Evolutionary conservation across 1,140 invertebrate species (phyloP), one percentile per base, ranked within the genome.

Genomic region (Mizuhopecten yessoensis): DNA sequence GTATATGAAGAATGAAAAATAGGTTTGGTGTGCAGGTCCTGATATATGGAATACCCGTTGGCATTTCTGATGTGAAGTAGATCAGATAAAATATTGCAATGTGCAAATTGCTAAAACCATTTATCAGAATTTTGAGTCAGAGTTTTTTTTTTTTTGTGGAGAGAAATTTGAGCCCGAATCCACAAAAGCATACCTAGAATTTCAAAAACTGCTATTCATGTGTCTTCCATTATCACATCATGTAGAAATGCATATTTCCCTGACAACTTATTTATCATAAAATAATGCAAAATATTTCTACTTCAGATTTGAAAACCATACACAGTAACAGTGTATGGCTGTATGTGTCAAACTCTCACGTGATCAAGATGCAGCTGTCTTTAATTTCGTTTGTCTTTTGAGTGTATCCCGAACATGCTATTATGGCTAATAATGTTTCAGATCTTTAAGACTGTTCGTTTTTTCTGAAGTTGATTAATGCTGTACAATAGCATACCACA

Each of bases 211-310:
- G 1, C 57, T 17, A n/a, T 29, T 2, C 57, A 75, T 75, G 23
- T 75, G 57, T 29, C 57, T 3, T 75, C 29, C 57, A 75, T 75
- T 75, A 75, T 75, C 57, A 17, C 57, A 75, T 75, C 57, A 75
- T 75, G 57, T n/a, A 75, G 57, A 75, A 75, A 75, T 75, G 57
- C 57, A 75, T 75, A 29, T 75, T 75, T 7, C n/a, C 57, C 23
- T 75, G 57, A 75, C 57, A 75, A 75, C 57, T 9, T n/a, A 75
- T 75, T 75, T 75, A 75, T 75, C 57, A 75, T 75, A 75, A 75
- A 5, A 2, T 7, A n/a, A 29, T 75, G 57, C n/a, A 11, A 75
- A 75, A 75, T 29, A 75, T 75, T 75, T 75, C 57, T 75, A n/a
- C 57, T 29, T 75, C 5, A 75, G 57, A 75, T 75, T 75, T 75